Evolutionary conservation across 2,888 invertebrate species (phyloP).

Genomic region (Drosophila yooni): DNA sequence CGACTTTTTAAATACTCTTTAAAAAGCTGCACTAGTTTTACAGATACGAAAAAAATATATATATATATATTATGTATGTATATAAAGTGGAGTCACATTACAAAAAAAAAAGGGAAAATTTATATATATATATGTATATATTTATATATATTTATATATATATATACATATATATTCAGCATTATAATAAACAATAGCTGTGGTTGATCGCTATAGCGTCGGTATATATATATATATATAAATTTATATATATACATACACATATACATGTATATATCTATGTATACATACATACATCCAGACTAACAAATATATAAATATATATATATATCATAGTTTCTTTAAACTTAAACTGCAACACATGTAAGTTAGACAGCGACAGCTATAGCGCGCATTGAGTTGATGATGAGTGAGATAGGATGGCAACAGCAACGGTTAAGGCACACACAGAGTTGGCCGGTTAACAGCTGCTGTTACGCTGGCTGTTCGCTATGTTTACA

Average conservation of each 20-base stretch:
- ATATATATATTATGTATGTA: constrained; percentile 44
- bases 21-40: constrained; percentile 75
- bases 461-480: constrained; percentile 17
- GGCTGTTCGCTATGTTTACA: constrained; percentile 6
- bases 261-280: constrained; percentile 26
- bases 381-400: constrained; percentile 54
- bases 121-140: constrained; percentile 28
- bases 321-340: constrained; percentile 41
- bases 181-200: constrained; percentile 42
- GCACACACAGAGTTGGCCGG: constrained; percentile 4
- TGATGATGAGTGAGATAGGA: constrained; percentile 45
- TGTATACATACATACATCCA: constrained; percentile 32
- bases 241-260: constrained; percentile 42
- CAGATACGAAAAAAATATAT: constrained; percentile 70
- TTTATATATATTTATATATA: constrained; percentile 21
- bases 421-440: constrained; percentile 13
- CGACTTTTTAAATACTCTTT: constrained; percentile 53
- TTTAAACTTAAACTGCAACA: constrained; percentile 50
- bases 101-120: constrained; percentile 52
- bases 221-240: constrained; percentile 28
- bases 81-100: constrained; percentile 65
- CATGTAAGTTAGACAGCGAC: constrained; percentile 59
- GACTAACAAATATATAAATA: constrained; percentile 21
- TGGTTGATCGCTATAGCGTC: constrained; percentile 45
- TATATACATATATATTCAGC: constrained; percentile 28